Conservation (phyloP, 2,113 vertebrate species). For the Sorex araneus region DNA sequence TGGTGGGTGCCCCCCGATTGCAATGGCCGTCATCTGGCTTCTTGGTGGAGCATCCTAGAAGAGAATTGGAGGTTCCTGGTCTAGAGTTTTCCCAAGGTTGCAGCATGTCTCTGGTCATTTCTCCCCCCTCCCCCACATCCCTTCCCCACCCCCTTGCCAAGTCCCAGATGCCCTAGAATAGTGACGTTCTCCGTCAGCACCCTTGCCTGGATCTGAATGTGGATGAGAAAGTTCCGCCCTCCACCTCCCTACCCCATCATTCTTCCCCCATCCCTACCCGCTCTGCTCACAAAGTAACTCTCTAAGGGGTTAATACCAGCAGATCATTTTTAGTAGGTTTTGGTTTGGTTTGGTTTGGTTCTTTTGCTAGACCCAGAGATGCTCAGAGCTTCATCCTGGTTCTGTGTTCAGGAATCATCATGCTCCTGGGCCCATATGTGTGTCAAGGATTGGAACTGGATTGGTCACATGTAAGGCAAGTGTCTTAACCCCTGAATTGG, state of each 20-base stretch:
- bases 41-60: not conserved
- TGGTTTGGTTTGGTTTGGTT: not conserved
- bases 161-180: not conserved
- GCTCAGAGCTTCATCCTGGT: too few species aligned
- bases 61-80: not conserved
- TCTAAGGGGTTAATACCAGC: not conserved
- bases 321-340: not conserved
- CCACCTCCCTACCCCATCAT: too few species aligned
- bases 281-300: not conserved
- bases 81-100: not conserved
- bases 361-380: too few species aligned
- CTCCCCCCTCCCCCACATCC: not conserved
- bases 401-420: too few species aligned
- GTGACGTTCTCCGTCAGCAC: not conserved
- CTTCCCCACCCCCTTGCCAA: not conserved
- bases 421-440: too few species aligned
- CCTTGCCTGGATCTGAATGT: not conserved
- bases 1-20: not conserved
- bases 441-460: too few species aligned
- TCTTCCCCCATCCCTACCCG: not conserved
- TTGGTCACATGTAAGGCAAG: too few species aligned
- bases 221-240: not conserved
- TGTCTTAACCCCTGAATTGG: too few species aligned
- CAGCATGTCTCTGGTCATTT: not conserved
- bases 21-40: not conserved